Conservation (phyloP, 2,797 vertebrate genomes). For the Anguilla anguilla region DNA sequence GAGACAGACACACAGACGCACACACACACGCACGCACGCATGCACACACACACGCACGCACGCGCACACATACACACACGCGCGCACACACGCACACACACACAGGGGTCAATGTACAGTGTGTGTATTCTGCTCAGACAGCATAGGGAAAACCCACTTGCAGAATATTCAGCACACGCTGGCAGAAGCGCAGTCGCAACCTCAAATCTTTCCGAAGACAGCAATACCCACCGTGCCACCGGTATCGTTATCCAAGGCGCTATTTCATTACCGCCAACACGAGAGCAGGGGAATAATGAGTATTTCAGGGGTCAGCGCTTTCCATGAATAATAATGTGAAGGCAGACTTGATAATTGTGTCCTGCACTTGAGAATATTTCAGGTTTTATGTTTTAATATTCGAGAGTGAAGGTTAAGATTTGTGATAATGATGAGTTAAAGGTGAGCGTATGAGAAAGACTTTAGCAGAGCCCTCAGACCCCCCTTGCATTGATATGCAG, state of each 20-base stretch:
- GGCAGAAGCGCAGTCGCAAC: too few relatives aligned
- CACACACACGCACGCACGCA: too few relatives aligned
- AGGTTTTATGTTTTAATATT: constrained; percentile 1
- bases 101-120: too few relatives aligned
- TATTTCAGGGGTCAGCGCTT: neutral
- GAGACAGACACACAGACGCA: too few relatives aligned
- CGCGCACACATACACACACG: too few relatives aligned
- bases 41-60: too few relatives aligned
- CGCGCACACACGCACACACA: too few relatives aligned
- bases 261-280: neutral
- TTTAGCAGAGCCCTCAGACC: neutral
- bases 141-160: too few relatives aligned
- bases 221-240: neutral
- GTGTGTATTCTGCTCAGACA: too few relatives aligned
- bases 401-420: neutral
- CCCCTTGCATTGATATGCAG: neutral
- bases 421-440: neutral
- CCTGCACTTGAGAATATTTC: neutral
- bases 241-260: neutral
- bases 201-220: too few relatives aligned
- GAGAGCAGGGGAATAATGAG: neutral
- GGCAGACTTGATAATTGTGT: neutral
- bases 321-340: neutral
- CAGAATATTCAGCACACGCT: too few relatives aligned
- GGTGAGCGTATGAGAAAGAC: neutral